phyloP scores from a whole-genome alignment of 2,888 invertebrate genomes.

The Nomada flava region DNA sequence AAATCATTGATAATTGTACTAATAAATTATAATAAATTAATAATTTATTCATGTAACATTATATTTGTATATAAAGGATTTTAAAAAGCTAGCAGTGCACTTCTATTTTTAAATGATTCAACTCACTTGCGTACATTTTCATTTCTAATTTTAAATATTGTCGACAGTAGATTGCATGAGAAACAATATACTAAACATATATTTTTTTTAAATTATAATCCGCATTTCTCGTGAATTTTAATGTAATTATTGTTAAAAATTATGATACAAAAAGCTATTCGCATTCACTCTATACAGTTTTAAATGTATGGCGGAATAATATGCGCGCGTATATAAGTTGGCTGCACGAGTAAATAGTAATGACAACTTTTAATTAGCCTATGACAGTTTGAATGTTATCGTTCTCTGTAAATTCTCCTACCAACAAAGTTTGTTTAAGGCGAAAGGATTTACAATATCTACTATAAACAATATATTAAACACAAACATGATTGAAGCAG shows the following conservation, averaged over 20 bases:
- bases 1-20: too few species aligned
- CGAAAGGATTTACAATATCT: neutral
- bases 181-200: neutral
- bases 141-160: neutral
- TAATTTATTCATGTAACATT: too few species aligned
- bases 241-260: neutral
- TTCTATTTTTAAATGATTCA: too few species aligned
- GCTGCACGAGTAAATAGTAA: neutral
- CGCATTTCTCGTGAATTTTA: neutral
- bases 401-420: neutral
- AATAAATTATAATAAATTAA: too few species aligned
- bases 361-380: neutral
- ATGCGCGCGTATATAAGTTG: neutral
- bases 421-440: neutral
- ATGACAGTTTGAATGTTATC: conserved; percentile 2
- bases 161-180: neutral
- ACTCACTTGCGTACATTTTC: too few species aligned
- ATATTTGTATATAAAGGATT: too few species aligned
- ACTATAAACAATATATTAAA: conserved; percentile 15
- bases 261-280: neutral
- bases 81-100: too few species aligned
- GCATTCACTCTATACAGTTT: neutral
- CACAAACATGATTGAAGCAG: conserved; percentile 78
- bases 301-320: neutral
- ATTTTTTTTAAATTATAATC: neutral